Conservation (phyloP, 2,888 invertebrate species). For the Ferrisia virgata region DNA sequence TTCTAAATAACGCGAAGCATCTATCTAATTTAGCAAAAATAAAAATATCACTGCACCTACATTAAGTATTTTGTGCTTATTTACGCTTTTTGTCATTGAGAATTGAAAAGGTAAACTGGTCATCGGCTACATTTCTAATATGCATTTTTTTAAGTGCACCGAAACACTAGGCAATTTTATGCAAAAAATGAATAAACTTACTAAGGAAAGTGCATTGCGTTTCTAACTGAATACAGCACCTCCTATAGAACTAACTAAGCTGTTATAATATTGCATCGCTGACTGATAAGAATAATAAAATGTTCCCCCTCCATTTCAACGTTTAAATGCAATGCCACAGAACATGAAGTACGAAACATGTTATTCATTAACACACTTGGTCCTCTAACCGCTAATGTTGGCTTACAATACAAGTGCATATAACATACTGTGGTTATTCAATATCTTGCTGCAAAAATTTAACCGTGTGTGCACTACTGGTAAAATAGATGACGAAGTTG, state of each 20-base stretch:
- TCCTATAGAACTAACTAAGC: too few species aligned
- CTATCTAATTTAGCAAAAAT: too few species aligned
- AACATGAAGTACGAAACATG: not conserved
- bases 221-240: not conserved
- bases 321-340: not conserved
- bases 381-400: not conserved
- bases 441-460: not conserved
- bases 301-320: not conserved
- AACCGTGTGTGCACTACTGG: not conserved
- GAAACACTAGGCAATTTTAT: too few species aligned
- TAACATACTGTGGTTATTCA: not conserved
- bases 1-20: too few species aligned
- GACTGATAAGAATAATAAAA: not conserved
- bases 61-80: too few species aligned
- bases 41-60: too few species aligned
- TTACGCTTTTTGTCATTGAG: too few species aligned
- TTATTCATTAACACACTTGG: not conserved
- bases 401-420: not conserved
- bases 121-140: too few species aligned
- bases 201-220: not conserved
- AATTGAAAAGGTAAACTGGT: too few species aligned
- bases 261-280: not conserved
- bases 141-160: too few species aligned
- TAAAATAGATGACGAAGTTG: not conserved
- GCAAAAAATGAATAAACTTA: too few species aligned